Evolutionary conservation across 2,797 vertebrate species (phyloP).

Genomic region (Halcyon chelicuti): DNA sequence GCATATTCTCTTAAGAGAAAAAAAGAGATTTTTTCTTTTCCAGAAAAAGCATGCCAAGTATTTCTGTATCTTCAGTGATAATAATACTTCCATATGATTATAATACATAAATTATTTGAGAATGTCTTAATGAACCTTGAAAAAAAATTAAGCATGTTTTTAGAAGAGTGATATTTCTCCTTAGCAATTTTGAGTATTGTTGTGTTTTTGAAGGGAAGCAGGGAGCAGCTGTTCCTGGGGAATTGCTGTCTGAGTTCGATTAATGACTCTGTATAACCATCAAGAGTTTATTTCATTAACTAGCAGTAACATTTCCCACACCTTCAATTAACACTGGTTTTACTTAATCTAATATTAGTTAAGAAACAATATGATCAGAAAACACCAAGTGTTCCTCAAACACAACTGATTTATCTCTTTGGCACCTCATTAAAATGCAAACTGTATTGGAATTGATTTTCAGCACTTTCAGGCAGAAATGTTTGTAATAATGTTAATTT

Average conservation of each 20-base stretch:
- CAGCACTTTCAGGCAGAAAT: conserved; percentile 78
- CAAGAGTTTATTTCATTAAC: conserved; percentile 71
- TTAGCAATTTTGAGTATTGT: background rate
- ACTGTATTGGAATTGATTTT: conserved; percentile 83
- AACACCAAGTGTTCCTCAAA: conserved; percentile 72
- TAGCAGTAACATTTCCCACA: conserved; percentile 61
- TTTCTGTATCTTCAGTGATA: background rate
- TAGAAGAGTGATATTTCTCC: background rate
- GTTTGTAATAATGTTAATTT: conserved; percentile 84
- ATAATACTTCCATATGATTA: background rate
- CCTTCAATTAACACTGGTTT: conserved; percentile 77
- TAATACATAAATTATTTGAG: background rate
- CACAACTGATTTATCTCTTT: conserved; percentile 77
- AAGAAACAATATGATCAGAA: conserved; percentile 72
- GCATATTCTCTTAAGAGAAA: background rate
- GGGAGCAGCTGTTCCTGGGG: background rate
- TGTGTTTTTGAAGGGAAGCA: background rate
- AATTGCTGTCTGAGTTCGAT: conserved; percentile 1
- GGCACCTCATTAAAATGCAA: conserved; percentile 83
- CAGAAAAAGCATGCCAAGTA: background rate
- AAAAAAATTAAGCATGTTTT: background rate
- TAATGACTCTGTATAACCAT: conserved; percentile 30
- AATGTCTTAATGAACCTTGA: background rate
- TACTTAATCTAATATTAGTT: conserved; percentile 73
- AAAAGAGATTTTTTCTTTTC: background rate